Evolutionary conservation across 2,797 vertebrate species (phyloP), one percentile per base, ranked within the genome.

Genomic region (Brachyrhaphis roseni): DNA sequence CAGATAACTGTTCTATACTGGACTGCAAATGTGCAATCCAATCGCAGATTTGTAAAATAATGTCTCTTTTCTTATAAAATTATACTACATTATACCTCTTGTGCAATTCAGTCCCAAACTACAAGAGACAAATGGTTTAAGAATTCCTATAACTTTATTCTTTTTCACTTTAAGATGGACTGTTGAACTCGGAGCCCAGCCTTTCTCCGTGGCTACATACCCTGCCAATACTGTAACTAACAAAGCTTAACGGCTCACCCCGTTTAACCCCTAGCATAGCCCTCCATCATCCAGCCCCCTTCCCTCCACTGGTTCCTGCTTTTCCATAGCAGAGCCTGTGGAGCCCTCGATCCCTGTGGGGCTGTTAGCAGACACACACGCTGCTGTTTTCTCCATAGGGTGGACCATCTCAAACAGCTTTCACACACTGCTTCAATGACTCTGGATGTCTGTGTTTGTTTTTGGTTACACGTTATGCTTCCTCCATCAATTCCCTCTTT

Each of bases 391-490:
- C 94, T 93, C 90, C 86, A 88, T 86, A 84, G 93, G 92, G 90
- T 90, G 89, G 89, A 83, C 89, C 55, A 86, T 90, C 88, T 91
- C 92, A 92, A 82, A 81, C 85, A 86, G 90, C 88, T 91, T 86
- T 87, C 78, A 26, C 91, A 89, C 86, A 85, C 86, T 79, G 84
- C 91, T 87, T 92, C 92, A 90, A 36, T 91, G 91, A 89, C 90
- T 93, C 90, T 88, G 91, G 92, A 93, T 94, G 92, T 94, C 94
- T 94, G 85, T 93, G 92, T 93, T 93, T 94, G 89, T 93, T 92
- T 94, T 89, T 88, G 82, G 93, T 90, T 90, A 79, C 85, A 82
- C 83, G 84, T 80, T 81, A 72, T 85, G 81, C 66, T 59, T 82
- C 51, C 57, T 79, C 18, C 31, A 45, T 72, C 78, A 72, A 34